A percentile compares a stretch with the other conserved stretches of the same genome.
These are phyloP conservation scores for Drosophila pseudoananassae DNA, from an alignment of 1,140 invertebrate species.

Conservation along the genomic window DNA sequence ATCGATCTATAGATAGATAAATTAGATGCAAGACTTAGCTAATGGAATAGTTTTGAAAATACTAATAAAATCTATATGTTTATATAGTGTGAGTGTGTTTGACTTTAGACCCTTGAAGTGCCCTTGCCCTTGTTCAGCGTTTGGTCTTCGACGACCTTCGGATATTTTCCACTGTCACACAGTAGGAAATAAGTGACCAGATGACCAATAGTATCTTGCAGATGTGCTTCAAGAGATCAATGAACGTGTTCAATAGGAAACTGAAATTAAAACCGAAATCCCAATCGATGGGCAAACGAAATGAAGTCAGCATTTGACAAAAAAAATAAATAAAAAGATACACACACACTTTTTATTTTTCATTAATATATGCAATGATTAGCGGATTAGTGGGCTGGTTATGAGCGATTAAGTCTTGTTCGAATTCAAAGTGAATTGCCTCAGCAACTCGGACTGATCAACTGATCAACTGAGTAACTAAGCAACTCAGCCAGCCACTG, in stretches of 20 bases:
- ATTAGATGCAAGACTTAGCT: not conserved
- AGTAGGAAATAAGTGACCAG: not conserved
- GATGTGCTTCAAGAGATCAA: conserved; percentile 51
- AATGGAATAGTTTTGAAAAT: not conserved
- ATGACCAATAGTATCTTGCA: not conserved
- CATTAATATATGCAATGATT: conserved; percentile 58
- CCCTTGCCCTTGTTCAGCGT: not conserved
- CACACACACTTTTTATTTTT: not conserved
- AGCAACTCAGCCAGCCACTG: not conserved
- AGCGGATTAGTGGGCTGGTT: conserved; percentile 66
- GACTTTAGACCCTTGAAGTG: not conserved
- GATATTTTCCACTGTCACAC: not conserved
- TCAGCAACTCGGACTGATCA: not conserved
- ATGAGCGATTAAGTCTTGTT: conserved; percentile 51
- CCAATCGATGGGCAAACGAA: conserved; percentile 10
- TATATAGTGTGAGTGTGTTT: not conserved
- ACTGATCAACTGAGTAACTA: not conserved
- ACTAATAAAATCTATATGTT: not conserved
- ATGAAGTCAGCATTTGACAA: conserved; percentile 19
- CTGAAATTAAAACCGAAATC: conserved; percentile 69
- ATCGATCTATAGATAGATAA: not conserved
- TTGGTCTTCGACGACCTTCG: not conserved
- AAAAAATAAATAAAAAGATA: too few species aligned
- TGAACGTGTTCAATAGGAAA: conserved; percentile 77
- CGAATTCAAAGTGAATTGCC: conserved; percentile 16